Base-by-base conservation (phyloP, 2,797 vertebrate genomes). In the Sebastes flavidus region DNA sequence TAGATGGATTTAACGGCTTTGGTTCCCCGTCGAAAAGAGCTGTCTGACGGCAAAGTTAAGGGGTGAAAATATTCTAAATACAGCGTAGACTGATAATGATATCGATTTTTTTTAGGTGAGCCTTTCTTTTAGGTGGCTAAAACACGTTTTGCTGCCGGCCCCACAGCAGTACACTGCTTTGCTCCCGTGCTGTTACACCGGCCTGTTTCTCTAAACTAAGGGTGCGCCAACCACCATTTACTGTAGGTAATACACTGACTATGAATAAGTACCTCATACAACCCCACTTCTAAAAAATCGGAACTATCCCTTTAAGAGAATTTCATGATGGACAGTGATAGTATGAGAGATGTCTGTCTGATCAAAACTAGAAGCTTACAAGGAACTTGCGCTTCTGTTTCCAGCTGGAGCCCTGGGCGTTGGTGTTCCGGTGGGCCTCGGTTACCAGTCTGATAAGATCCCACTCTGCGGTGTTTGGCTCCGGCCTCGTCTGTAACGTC, bases 371-470 rank as follows among this genome's bases (percentile, higher is more conserved):
- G 59, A 29, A n/a, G 10, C 95, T 96, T 88, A 99, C 98, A 97
- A 99, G 88, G 92, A 99, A 99, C 95, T 99, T 99, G 95, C 98
- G 97, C 82, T 98, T 98, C 96, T 99, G 98, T 89, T 99, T 99
- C 98, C 98, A 99, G 90, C 97, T 96, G 95, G 97, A 97, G 85
- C 98, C 98, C 96, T 99, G 98, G 87, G 98, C 98, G 3, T 99
- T 99, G 89, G 98, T 99, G 93, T 97, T 96, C 83, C 97, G 96
- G 84, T 99, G 98, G 67, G 98, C 98, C 54, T 99, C 98, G 0
- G 98, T 99, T 38, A 95, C 98, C 73, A 98, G 93, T 5, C 95
- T 95, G 94, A 99, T 99, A 83, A 99, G 94, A 83, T 99, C 98
- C 98, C 98, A 99, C 93, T 99, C 98, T 1, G 97, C 92, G 0